phyloP scores from a whole-genome alignment of 1,140 invertebrate species.

The Nephotettix cincticeps region DNA sequence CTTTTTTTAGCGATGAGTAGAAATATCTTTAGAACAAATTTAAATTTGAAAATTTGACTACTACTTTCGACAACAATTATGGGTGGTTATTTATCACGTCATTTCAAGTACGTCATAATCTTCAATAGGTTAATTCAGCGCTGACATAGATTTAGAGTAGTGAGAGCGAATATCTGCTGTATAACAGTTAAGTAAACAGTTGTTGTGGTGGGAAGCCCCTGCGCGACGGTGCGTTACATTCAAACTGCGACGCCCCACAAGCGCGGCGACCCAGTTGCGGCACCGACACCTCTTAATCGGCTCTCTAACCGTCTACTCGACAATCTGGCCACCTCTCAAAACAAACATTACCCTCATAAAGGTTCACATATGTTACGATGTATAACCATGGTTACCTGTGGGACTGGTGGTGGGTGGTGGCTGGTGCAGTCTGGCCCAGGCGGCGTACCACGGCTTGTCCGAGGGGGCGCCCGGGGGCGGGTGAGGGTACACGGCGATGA shows the following conservation, averaged over 20 bases:
- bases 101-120: too few species aligned
- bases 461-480: conserved; percentile 43
- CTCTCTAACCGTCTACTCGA: too few species aligned
- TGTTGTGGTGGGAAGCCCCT: background rate
- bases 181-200: background rate
- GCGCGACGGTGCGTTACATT: background rate
- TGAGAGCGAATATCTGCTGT: too few species aligned
- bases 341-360: too few species aligned
- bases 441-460: conserved; percentile 44
- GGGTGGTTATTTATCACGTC: too few species aligned
- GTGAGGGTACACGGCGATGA: conserved; percentile 48
- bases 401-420: conserved; percentile 41
- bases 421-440: conserved; percentile 46
- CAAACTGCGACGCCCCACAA: background rate
- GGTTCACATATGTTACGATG: background rate
- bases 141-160: too few species aligned
- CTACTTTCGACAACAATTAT: too few species aligned
- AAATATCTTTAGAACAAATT: too few species aligned
- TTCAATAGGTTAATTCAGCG: too few species aligned
- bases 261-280: background rate
- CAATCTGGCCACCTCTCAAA: too few species aligned
- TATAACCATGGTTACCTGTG: conserved; percentile 35
- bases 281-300: background rate
- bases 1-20: too few species aligned
- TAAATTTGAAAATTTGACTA: too few species aligned